Percentiles rank a stretch among this genome's conserved stretches.
Conservation (phyloP, 2,888 invertebrate species). For the Limnephilus lunatus region DNA sequence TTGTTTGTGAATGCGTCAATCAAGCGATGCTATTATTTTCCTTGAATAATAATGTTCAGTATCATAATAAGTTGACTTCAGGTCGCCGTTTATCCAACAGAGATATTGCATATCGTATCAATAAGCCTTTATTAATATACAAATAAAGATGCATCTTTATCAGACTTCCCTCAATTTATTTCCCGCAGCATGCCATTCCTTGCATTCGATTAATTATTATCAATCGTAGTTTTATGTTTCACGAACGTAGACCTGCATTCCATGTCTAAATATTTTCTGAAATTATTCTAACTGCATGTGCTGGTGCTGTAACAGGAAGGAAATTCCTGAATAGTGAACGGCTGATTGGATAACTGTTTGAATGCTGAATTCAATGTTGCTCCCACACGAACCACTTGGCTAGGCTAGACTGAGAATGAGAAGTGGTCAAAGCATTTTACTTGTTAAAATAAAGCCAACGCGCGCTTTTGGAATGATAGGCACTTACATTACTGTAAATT, state of each 20-base stretch:
- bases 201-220: not conserved
- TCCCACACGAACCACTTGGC: not conserved
- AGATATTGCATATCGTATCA: not conserved
- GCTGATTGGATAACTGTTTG: not conserved
- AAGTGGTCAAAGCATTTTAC: not conserved
- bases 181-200: not conserved
- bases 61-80: not conserved
- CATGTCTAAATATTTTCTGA: not conserved
- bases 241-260: not conserved
- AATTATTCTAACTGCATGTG: not conserved
- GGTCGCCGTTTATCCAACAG: not conserved
- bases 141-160: not conserved
- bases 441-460: not conserved
- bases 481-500: not conserved
- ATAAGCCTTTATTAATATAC: not conserved
- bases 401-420: not conserved
- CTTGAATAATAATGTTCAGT: no score
- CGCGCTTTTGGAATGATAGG: not conserved
- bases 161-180: not conserved
- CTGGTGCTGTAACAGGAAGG: not conserved
- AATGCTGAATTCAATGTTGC: not conserved
- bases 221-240: not conserved
- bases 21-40: no score
- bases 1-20: not conserved
- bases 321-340: slow-evolving; percentile 12